Evolutionary conservation across 2,888 invertebrate genomes (phyloP).

Genomic region (Coelopa pilipes): DNA sequence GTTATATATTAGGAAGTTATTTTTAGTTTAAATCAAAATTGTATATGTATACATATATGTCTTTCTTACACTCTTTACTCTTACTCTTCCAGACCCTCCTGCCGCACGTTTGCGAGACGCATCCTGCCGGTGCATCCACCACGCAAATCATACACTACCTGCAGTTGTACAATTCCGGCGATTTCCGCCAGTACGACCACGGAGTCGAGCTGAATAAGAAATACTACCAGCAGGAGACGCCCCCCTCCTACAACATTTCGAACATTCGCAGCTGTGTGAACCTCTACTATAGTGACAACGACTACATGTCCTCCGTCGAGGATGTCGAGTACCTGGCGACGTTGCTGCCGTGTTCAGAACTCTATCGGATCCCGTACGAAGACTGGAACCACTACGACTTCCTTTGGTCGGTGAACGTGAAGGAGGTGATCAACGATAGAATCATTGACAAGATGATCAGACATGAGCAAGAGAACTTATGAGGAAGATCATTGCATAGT

Average conservation of each 20-base stretch:
- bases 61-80: no score
- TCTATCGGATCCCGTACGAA: slow-evolving; percentile 67
- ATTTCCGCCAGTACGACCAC: slow-evolving; percentile 71
- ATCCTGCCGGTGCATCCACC: slow-evolving; percentile 77
- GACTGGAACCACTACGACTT: slow-evolving; percentile 78
- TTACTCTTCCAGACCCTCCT: slow-evolving; percentile 71
- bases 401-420: slow-evolving; percentile 73
- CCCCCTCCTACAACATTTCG: slow-evolving; percentile 72
- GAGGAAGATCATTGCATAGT: neutral
- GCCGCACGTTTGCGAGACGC: slow-evolving; percentile 74
- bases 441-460: slow-evolving; percentile 55
- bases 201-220: slow-evolving; percentile 69
- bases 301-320: slow-evolving; percentile 71
- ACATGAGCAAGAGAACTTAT: slow-evolving; percentile 50
- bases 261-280: slow-evolving; percentile 72
- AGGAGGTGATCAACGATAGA: slow-evolving; percentile 70
- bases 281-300: slow-evolving; percentile 75
- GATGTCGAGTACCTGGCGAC: slow-evolving; percentile 69
- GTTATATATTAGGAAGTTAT: no score
- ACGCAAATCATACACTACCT: slow-evolving; percentile 78
- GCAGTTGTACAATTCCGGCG: slow-evolving; percentile 70
- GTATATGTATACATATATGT: no score
- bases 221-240: slow-evolving; percentile 69
- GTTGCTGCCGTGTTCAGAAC: slow-evolving; percentile 69
- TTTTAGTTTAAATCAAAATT: no score